Conservation (phyloP, 2,113 vertebrate species). For the Myotis yumanensis region DNA sequence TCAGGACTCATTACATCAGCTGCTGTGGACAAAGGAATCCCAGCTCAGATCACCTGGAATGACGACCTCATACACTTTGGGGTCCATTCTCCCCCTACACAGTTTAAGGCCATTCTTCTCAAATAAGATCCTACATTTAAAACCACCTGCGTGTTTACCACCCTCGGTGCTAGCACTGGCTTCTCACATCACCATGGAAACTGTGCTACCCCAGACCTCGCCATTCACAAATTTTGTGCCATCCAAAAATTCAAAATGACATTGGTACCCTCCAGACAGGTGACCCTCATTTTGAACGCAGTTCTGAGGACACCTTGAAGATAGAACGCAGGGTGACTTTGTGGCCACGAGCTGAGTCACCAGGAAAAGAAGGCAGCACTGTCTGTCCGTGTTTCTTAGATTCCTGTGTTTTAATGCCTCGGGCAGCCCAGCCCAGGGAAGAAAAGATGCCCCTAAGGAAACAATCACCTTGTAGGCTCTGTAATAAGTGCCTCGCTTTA, state of each 20-base stretch:
- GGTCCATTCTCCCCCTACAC: neutral
- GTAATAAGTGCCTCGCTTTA: neutral
- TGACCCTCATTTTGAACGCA: neutral
- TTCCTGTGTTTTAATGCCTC: neutral
- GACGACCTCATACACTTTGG: neutral
- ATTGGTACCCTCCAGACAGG: neutral
- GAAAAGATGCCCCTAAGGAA: neutral
- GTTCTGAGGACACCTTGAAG: neutral
- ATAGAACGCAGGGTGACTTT: neutral
- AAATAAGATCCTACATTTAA: neutral
- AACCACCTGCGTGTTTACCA: neutral
- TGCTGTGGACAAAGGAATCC: neutral
- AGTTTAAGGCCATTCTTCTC: neutral
- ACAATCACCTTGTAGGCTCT: neutral
- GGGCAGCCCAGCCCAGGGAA: neutral
- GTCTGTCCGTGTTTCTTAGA: neutral
- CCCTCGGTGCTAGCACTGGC: neutral
- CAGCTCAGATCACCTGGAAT: neutral
- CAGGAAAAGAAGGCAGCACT: neutral
- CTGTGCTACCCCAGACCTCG: neutral
- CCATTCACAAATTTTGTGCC: neutral
- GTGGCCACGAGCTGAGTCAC: neutral
- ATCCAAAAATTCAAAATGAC: slow-evolving; percentile 3
- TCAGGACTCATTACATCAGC: neutral
- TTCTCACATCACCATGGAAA: slow-evolving; percentile 56